phyloP scores from a whole-genome alignment of 2,797 vertebrate genomes.

The Pachyuromys duprasi region DNA sequence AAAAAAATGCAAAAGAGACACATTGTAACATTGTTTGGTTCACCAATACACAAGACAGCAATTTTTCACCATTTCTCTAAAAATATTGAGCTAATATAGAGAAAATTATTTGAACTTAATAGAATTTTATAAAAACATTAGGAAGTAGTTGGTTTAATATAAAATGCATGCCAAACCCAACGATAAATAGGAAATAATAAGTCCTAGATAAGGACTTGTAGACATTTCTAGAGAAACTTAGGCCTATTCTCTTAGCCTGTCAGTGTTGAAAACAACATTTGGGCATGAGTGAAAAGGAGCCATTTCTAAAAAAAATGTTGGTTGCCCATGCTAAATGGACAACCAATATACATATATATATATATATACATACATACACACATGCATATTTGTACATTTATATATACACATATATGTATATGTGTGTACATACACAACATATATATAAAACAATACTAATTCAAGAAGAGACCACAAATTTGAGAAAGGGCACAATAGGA shows the following conservation, averaged over 20 bases:
- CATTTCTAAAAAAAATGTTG: slow-evolving; percentile 28
- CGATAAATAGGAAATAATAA: background rate
- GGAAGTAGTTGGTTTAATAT: background rate
- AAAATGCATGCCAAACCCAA: background rate
- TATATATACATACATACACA: background rate
- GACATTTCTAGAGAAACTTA: background rate
- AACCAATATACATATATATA: background rate
- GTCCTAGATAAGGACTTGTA: background rate
- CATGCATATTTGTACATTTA: too few relatives aligned
- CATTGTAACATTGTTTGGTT: background rate
- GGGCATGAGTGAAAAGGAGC: background rate
- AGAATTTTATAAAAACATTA: background rate
- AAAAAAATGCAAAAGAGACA: slow-evolving; percentile 28
- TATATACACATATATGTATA: background rate
- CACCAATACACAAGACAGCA: background rate
- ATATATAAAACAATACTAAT: background rate
- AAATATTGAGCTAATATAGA: background rate
- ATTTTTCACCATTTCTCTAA: background rate
- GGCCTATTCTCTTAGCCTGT: background rate
- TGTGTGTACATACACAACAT: background rate
- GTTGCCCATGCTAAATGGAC: background rate
- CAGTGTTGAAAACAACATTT: background rate
- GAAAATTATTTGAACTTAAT: background rate
- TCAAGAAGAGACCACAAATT: background rate
- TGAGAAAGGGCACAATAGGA: background rate